These are phyloP conservation scores for Holothuria scabra DNA, from an alignment of 53 echinoderm and acorn worm species.

Conservation along the genomic window DNA sequence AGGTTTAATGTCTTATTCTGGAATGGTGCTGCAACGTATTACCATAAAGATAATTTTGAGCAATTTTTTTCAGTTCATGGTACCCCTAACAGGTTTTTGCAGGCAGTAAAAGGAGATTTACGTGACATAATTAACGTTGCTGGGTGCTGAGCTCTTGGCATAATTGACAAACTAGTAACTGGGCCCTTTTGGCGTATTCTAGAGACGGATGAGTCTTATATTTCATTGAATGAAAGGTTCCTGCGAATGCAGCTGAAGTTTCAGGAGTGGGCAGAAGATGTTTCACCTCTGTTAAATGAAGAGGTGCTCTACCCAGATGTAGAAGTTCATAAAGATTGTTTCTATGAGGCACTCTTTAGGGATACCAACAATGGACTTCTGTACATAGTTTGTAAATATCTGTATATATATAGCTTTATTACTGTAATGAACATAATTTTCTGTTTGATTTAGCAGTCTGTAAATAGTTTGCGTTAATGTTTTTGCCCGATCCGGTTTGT, in stretches of 20 bases:
- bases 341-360: background rate
- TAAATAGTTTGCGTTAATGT: too few relatives aligned
- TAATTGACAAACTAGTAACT: constrained; percentile 34
- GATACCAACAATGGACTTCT: background rate
- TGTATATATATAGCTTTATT: too few relatives aligned
- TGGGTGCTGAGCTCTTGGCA: constrained; percentile 31
- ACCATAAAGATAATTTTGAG: background rate
- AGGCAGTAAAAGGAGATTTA: constrained; percentile 4
- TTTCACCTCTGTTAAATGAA: background rate
- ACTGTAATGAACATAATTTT: too few relatives aligned
- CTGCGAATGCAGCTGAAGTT: background rate
- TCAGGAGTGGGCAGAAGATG: constrained; percentile 23
- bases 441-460: too few relatives aligned
- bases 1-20: constrained; percentile 29
- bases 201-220: background rate
- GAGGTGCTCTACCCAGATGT: background rate
- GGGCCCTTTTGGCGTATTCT: constrained; percentile 24
- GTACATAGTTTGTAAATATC: too few relatives aligned
- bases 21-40: constrained; percentile 39
- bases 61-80: background rate
- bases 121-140: constrained; percentile 17
- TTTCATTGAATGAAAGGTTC: background rate
- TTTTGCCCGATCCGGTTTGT: too few relatives aligned
- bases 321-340: constrained; percentile 10
- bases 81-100: background rate